These are phyloP conservation scores for Xylocampa areola DNA, from an alignment of 2,888 invertebrate species.

Conservation along the genomic window DNA sequence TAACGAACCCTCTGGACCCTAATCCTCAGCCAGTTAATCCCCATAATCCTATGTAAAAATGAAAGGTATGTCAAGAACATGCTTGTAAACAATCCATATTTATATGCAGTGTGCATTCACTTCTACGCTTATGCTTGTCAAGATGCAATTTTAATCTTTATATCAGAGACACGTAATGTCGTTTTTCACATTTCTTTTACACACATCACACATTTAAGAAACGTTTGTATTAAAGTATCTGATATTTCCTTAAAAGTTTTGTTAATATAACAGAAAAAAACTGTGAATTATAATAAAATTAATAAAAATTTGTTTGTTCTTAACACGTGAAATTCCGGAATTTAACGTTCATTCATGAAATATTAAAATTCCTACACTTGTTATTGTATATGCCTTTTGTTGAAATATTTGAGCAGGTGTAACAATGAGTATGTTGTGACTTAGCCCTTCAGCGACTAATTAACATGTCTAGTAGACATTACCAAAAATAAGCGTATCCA, in stretches of 20 bases:
- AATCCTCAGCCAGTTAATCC: background rate
- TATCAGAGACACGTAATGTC: no score
- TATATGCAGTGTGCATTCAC: background rate
- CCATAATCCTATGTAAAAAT: background rate
- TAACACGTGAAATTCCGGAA: background rate
- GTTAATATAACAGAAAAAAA: no score
- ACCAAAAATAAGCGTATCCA: constrained; percentile 2
- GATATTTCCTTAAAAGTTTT: no score
- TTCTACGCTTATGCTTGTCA: background rate
- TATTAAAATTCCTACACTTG: background rate
- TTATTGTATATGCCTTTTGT: background rate
- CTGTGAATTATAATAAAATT: background rate
- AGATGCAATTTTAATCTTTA: no score
- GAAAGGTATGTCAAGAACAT: background rate
- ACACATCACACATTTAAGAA: no score
- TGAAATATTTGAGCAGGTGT: constrained; percentile 6
- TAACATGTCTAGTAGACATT: background rate
- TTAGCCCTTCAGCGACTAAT: background rate
- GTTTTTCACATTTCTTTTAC: no score
- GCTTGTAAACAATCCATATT: background rate
- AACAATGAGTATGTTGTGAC: background rate
- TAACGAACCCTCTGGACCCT: background rate
- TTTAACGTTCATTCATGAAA: background rate
- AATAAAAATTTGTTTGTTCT: background rate
- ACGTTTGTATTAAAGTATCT: no score